These are phyloP conservation scores for Limnephilus rhombicus DNA, from an alignment of 2,888 invertebrate species.

Conservation along the genomic window DNA sequence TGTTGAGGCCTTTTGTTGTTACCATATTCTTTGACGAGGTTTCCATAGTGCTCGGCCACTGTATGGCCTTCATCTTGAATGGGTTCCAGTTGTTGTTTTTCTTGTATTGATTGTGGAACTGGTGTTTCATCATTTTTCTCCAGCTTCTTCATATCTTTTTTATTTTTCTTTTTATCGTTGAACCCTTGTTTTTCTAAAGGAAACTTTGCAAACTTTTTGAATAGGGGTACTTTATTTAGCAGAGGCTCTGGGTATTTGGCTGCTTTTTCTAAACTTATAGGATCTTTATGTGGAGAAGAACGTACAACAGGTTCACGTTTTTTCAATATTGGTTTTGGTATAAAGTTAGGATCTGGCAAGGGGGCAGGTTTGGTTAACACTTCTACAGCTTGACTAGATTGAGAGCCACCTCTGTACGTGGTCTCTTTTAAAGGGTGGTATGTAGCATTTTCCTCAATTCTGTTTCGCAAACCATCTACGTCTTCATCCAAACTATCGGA, in stretches of 20 bases:
- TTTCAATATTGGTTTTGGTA: slow-evolving; percentile 90
- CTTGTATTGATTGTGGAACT: slow-evolving; percentile 72
- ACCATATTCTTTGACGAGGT: slow-evolving; percentile 86
- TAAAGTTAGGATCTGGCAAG: slow-evolving; percentile 83
- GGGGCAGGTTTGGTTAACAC: slow-evolving; percentile 80
- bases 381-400: slow-evolving; percentile 76
- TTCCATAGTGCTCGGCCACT: slow-evolving; percentile 88
- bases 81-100: slow-evolving; percentile 67
- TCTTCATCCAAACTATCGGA: slow-evolving; percentile 74
- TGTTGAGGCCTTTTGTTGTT: slow-evolving; percentile 74
- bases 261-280: slow-evolving; percentile 59
- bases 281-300: slow-evolving; percentile 57
- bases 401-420: slow-evolving; percentile 69
- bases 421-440: slow-evolving; percentile 81
- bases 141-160: slow-evolving; percentile 68
- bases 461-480: slow-evolving; percentile 67
- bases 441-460: slow-evolving; percentile 79
- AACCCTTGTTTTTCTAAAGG: slow-evolving; percentile 62
- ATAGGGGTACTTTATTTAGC: slow-evolving; percentile 62
- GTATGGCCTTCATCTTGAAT: slow-evolving; percentile 81
- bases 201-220: slow-evolving; percentile 64
- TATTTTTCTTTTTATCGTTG: slow-evolving; percentile 65
- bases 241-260: slow-evolving; percentile 65
- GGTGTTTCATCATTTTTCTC: slow-evolving; percentile 72
- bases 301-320: slow-evolving; percentile 74